Base-by-base conservation (phyloP, 2,888 invertebrate species). In the Emmelina monodactyla region DNA sequence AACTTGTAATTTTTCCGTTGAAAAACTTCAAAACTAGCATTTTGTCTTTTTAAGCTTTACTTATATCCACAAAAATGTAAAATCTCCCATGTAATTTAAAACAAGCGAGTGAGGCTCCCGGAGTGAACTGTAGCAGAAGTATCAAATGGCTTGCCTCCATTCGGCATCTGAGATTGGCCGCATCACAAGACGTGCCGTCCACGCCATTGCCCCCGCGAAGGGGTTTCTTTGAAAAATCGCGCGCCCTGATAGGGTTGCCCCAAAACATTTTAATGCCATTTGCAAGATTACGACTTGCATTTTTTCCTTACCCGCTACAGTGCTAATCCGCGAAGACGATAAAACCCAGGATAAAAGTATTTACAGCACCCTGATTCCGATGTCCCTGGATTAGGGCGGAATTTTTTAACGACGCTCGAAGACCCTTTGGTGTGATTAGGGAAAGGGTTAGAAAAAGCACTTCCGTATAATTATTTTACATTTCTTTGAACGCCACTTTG, bases 241-340 rank as follows among this genome's bases (percentile, higher is more conserved):
- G 50, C 55, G 60, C 64, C 60, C 53, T 55, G 67, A 72, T 75
- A 70, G 76, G 78, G 78, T 73, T 75, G 65, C 63, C 57, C 58
- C 68, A 63, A 69, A 79, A 79, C 81, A 78, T 75, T 79, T 80
- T 80, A 81, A 81, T 80, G 70, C 80, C 76, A 80, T 80, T 78
- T 79, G 69, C 70, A 72, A 80, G 76, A 81, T 81, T 81, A 75
- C 72, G 67, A 66, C 73, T 72, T 78, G 76, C 72, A 76, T 78
- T 78, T 78, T 78, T 78, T 66, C 62, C 49, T 55, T 58, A 57
- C 58, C 58, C 51, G 51, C 60, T 60, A 63, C 66, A 63, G 63
- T 52, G 78, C 62, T 79, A 79, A 78, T 78, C 79, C 73, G 75
- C 71, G 71, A 78, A 75, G 72, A 71, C 63, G 64, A 58, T 58